phyloP scores from a whole-genome alignment of 2,113 vertebrate species.

The Fregetta grallaria region DNA sequence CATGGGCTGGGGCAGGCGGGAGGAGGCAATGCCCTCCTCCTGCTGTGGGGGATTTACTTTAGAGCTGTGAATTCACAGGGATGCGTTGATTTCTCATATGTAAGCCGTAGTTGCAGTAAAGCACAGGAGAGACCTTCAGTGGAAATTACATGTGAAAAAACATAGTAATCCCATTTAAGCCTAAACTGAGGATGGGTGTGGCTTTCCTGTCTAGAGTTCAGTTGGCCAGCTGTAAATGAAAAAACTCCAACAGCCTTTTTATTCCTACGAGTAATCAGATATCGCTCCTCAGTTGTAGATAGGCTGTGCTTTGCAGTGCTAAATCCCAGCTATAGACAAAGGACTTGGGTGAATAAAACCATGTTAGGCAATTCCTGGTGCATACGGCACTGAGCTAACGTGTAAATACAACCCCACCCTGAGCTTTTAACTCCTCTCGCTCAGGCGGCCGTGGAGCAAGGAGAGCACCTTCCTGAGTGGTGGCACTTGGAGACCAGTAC shows the following conservation, averaged over 20 bases:
- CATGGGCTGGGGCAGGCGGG: not conserved
- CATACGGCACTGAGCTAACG: rapidly evolving
- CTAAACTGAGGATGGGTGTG: not conserved
- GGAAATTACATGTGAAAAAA: not conserved
- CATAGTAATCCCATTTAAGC: not conserved
- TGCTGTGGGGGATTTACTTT: rapidly evolving
- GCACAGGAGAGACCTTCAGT: not conserved
- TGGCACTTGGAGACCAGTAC: not conserved
- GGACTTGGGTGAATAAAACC: not conserved
- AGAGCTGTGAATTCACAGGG: not conserved
- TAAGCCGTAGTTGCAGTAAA: not conserved
- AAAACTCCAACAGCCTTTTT: not conserved
- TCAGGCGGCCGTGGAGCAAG: not conserved
- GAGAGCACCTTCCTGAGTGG: not conserved
- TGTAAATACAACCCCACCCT: not conserved
- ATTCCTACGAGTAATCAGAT: not conserved
- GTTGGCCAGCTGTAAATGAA: not conserved
- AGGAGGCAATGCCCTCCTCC: not conserved
- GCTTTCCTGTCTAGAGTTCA: not conserved
- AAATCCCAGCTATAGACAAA: not conserved
- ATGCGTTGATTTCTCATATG: rapidly evolving
- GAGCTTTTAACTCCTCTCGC: not conserved
- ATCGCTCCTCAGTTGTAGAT: not conserved
- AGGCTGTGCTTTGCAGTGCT: rapidly evolving
- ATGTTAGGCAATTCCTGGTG: not conserved